phyloP scores from a whole-genome alignment of 2,113 vertebrate species.

The Mustela nigripes region DNA sequence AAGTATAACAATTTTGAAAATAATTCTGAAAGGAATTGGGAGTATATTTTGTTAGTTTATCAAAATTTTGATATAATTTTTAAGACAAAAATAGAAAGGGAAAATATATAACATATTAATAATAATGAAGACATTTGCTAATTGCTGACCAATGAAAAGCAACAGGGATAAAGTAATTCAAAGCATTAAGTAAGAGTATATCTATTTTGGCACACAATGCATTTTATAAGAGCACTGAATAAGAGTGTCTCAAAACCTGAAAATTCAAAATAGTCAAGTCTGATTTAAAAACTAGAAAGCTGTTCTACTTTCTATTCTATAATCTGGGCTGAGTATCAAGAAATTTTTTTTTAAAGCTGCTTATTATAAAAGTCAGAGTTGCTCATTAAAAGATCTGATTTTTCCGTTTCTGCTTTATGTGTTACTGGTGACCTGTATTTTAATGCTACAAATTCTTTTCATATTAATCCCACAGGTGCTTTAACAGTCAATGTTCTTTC shows the following conservation, averaged over 20 bases:
- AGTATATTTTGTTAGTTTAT: not conserved
- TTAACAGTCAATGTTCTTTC: not conserved
- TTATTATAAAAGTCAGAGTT: not conserved
- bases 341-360: not conserved
- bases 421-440: not conserved
- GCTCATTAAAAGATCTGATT: not conserved
- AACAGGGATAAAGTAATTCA: not conserved
- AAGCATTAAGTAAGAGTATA: not conserved
- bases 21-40: not conserved
- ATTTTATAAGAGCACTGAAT: not conserved
- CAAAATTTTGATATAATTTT: not conserved
- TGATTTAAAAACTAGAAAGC: not conserved
- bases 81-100: not conserved
- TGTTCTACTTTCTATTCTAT: not conserved
- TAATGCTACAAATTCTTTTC: not conserved
- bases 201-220: not conserved
- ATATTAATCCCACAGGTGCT: not conserved
- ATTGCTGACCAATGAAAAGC: not conserved
- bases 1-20: not conserved
- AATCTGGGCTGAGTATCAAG: not conserved
- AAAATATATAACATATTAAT: not conserved
- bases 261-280: constrained; percentile 8
- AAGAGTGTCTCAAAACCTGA: not conserved
- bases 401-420: not conserved
- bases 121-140: not conserved